Evolutionary conservation across 2,797 vertebrate species (phyloP), one percentile per base, ranked within the genome.

Genomic region (Sarcoramphus papa): DNA sequence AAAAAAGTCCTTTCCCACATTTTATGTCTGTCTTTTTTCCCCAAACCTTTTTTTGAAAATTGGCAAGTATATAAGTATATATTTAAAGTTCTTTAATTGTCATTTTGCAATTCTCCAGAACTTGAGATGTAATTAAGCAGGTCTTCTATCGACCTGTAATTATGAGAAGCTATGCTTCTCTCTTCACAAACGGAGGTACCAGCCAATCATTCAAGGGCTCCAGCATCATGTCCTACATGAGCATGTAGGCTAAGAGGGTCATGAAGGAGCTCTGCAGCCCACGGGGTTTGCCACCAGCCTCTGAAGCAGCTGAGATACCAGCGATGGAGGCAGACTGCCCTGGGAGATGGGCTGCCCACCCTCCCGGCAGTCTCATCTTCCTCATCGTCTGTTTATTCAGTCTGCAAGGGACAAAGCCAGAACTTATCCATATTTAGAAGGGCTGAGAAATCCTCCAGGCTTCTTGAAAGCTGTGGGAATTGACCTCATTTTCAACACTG

Each of bases 91-190:
- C 21, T 77, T 50, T 10, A 50, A 28, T 50, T 83, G 47, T 40
- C 15, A n/a, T 56, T 72, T 72, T 56, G 64, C 47, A 63, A 1
- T 54, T 48, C 41, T 57, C 23, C 12, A 40, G 50, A 64, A 54
- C 56, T 45, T 60, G 28, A 48, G 41, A 64, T 43, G 17, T 53
- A 59, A 48, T 65, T 64, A 69, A 65, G 14, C 45, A 48, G 16
- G 40, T 65, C 51, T 85, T 23, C 40, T 25, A 57, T 33, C 2
- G 9, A n/a, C 57, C 10, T 0, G 0, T 16, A 37, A 53, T 37
- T 47, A 65, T 17, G 12, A 80, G 57, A 80, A 80, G 11, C 12
- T 70, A 64, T 0, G 3, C 41, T 54, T 72, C 28, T 60, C 24
- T 50, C 40, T 76, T 76, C 23, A 23, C 50, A 37, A 59, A 17